Conservation (phyloP, 2,888 invertebrate genomes). For the Dorcus parallelipipedus region DNA sequence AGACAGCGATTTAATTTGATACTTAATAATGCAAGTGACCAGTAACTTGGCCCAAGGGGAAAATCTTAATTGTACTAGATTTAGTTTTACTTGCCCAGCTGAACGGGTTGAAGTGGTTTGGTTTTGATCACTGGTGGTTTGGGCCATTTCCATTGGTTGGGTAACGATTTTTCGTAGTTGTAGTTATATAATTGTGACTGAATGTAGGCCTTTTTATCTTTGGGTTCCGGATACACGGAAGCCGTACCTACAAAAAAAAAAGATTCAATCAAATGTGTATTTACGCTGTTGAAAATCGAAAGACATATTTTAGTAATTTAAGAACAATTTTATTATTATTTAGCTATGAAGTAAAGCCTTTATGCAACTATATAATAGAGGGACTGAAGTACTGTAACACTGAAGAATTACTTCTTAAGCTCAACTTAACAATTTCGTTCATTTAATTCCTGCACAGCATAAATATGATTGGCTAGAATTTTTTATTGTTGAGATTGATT, state of each 20-base stretch:
- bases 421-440: too few species aligned
- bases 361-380: too few species aligned
- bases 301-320: too few species aligned
- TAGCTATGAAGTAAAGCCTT: too few species aligned
- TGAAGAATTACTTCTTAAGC: too few species aligned
- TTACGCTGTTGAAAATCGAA: not conserved
- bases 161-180: constrained; percentile 75
- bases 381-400: too few species aligned
- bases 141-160: constrained; percentile 64
- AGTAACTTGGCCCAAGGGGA: not conserved
- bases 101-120: constrained; percentile 30
- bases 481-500: too few species aligned
- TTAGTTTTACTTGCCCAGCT: constrained; percentile 7
- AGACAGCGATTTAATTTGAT: not conserved
- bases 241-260: constrained; percentile 65
- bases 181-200: constrained; percentile 73
- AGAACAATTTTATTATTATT: too few species aligned
- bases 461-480: too few species aligned
- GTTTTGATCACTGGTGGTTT: constrained; percentile 40
- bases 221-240: constrained; percentile 82
- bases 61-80: not conserved
- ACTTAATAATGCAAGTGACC: not conserved
- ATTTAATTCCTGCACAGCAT: too few species aligned
- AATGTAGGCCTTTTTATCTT: constrained; percentile 69
- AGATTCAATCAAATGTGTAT: constrained; percentile 8